Evolutionary conservation across 2,113 vertebrate genomes (phyloP).

Genomic region (Telmatochromis sp.): DNA sequence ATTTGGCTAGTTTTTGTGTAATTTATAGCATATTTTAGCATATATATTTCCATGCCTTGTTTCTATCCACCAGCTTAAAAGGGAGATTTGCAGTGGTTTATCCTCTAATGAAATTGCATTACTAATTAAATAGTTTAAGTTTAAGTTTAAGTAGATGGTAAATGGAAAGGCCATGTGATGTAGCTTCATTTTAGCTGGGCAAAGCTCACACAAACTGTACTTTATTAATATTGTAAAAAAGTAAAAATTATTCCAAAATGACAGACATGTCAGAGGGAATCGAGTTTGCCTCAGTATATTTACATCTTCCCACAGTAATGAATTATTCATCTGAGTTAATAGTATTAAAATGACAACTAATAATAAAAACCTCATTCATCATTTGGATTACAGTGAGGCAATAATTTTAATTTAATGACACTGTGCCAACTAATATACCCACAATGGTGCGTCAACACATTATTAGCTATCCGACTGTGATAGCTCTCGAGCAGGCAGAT

Average conservation of each 20-base stretch:
- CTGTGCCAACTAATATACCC: background rate
- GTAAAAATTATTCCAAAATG: background rate
- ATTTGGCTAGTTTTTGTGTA: background rate
- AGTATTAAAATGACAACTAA: background rate
- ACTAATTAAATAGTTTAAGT: background rate
- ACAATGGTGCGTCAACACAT: background rate
- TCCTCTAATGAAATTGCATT: background rate
- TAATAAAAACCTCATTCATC: background rate
- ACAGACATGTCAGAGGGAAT: background rate
- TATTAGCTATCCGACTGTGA: background rate
- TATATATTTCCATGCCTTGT: background rate
- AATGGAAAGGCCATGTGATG: background rate
- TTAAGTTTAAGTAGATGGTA: background rate
- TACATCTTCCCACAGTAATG: background rate
- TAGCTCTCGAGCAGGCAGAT: background rate
- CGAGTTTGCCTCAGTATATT: background rate
- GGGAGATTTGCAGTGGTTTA: background rate
- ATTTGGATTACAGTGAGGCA: background rate
- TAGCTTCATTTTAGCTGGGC: accelerated
- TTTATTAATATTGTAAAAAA: background rate
- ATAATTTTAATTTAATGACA: background rate
- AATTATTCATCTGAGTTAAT: background rate
- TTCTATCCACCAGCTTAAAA: background rate
- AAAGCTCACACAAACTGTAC: background rate
- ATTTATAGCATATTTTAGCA: background rate